Conservation (phyloP, 2,113 vertebrate species). For the Tachysurus vachellii region DNA sequence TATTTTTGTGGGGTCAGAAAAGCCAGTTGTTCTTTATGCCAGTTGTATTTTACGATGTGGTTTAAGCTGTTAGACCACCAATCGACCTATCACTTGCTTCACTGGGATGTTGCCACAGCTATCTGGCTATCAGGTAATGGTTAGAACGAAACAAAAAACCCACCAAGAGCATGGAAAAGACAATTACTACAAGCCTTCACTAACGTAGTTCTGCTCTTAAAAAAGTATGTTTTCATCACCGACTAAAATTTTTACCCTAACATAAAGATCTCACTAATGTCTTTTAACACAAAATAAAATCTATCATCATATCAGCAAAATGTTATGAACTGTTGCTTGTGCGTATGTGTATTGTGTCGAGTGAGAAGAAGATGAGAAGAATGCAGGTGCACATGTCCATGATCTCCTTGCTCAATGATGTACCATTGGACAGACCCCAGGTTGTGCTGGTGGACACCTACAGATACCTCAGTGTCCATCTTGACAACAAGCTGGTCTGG, state of each 20-base stretch:
- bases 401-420: too few relatives aligned
- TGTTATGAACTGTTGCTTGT: neutral
- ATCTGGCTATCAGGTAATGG: slow-evolving; percentile 49
- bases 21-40: slow-evolving; percentile 78
- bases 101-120: slow-evolving; percentile 40
- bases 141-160: neutral
- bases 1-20: slow-evolving; percentile 75
- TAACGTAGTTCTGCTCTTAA: neutral
- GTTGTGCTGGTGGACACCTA: too few relatives aligned
- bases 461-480: too few relatives aligned
- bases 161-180: neutral
- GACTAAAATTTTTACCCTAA: neutral
- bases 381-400: too few relatives aligned
- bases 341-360: neutral
- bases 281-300: neutral
- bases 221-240: neutral
- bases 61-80: slow-evolving; percentile 77
- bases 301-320: neutral
- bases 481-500: too few relatives aligned
- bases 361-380: too few relatives aligned
- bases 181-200: neutral
- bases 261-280: neutral
- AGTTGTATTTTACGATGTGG: slow-evolving; percentile 75
- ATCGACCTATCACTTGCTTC: slow-evolving; percentile 68
- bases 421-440: too few relatives aligned